Conservation (phyloP, 2,888 invertebrate genomes). For the Caenorhabditis becei region DNA sequence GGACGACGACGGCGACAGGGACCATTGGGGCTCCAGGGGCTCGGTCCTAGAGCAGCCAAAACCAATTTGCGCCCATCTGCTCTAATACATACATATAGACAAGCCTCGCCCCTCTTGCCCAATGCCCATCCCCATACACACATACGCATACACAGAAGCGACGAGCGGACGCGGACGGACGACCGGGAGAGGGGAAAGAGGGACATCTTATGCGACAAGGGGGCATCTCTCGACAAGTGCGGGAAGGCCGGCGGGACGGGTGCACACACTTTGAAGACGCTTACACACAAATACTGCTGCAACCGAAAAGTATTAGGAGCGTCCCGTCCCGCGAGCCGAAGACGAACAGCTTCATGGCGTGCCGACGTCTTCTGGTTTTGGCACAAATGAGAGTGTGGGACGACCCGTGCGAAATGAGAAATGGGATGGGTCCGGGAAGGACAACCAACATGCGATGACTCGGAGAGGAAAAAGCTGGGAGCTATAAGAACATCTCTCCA, state of each 20-base stretch:
- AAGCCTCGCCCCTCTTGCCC: constrained; percentile 29
- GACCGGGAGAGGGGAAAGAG: constrained; percentile 11
- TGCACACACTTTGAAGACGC: constrained; percentile 47
- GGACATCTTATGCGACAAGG: constrained; percentile 60
- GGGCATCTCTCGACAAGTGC: constrained; percentile 59
- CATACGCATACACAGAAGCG: constrained; percentile 57
- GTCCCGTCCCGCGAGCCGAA: constrained; percentile 4
- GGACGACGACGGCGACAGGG: constrained; percentile 18
- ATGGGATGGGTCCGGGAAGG: background rate
- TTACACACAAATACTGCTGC: constrained; percentile 46
- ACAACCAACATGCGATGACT: background rate
- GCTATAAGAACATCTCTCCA: background rate
- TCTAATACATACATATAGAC: constrained; percentile 65
- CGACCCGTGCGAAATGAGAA: constrained; percentile 16
- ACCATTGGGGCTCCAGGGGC: constrained; percentile 44
- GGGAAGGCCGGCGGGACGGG: constrained; percentile 43
- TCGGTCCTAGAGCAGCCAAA: constrained; percentile 57
- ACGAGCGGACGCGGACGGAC: constrained; percentile 11
- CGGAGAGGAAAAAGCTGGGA: background rate
- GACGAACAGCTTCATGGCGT: constrained; percentile 25
- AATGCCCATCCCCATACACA: constrained; percentile 57
- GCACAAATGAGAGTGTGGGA: background rate
- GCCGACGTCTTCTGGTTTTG: constrained; percentile 3
- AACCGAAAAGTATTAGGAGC: constrained; percentile 20
- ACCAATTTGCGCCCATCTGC: constrained; percentile 66